phyloP scores from a whole-genome alignment of 2,113 vertebrate species.

The Accipiter cooperii region DNA sequence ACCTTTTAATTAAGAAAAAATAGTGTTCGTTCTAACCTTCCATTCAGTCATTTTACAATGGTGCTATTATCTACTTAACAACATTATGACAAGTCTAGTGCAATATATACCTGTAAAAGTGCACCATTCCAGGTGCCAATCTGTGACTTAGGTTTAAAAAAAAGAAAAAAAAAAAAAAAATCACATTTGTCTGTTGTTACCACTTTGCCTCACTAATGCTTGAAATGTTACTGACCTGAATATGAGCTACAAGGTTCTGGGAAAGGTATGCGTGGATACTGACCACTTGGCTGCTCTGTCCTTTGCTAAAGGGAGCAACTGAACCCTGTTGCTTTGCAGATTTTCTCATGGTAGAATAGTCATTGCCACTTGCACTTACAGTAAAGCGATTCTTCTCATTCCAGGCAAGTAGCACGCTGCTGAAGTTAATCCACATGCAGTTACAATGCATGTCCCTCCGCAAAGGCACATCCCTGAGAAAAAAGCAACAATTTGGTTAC shows the following conservation, averaged over 20 bases:
- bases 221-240: background rate
- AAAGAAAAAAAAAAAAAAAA: background rate
- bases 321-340: background rate
- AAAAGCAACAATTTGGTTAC: background rate
- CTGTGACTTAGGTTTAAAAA: background rate
- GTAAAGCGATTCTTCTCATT: background rate
- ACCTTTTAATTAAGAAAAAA: background rate
- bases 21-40: background rate
- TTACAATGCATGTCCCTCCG: background rate
- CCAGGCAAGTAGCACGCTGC: background rate
- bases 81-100: conserved; percentile 54
- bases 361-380: background rate
- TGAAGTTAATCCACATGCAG: background rate
- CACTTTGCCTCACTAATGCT: conserved; percentile 46
- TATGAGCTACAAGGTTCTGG: background rate
- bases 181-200: background rate
- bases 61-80: conserved; percentile 59
- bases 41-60: conserved; percentile 18
- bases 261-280: background rate
- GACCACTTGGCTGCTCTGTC: background rate
- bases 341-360: background rate
- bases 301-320: background rate
- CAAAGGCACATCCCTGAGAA: background rate
- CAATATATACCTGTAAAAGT: conserved; percentile 52
- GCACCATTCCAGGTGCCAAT: background rate